Conservation (phyloP, 2,113 vertebrate genomes). For the Labrus mixtus region DNA sequence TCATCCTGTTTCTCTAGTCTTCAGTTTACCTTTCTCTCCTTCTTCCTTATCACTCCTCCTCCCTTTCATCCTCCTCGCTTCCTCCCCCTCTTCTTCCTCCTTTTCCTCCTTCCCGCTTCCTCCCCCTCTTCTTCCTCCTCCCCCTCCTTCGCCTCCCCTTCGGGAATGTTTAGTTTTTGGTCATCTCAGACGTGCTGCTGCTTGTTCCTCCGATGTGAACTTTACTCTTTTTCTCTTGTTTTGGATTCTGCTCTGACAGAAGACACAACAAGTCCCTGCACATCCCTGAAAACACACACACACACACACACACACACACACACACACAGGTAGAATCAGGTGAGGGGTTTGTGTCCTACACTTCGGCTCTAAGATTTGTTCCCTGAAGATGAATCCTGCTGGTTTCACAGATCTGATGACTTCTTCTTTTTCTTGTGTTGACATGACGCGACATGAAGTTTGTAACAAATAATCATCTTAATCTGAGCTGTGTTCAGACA, state of each 20-base stretch:
- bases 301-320: background rate
- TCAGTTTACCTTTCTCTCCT: background rate
- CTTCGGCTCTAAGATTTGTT: background rate
- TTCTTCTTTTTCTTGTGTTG: too few species aligned
- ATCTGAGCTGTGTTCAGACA: too few species aligned
- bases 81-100: too few species aligned
- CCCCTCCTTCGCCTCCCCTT: background rate
- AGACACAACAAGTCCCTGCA: background rate
- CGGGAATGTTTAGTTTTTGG: background rate
- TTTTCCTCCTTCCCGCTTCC: too few species aligned
- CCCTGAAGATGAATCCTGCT: too few species aligned
- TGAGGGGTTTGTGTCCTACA: background rate
- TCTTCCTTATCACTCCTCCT: too few species aligned
- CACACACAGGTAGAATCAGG: background rate
- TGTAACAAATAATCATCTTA: too few species aligned
- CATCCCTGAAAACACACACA: background rate
- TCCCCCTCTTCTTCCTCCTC: too few species aligned
- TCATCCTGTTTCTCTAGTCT: too few species aligned
- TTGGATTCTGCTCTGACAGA: background rate
- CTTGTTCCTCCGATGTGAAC: background rate
- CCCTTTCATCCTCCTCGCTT: too few species aligned
- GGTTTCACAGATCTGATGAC: too few species aligned
- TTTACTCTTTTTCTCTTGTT: background rate
- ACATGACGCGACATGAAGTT: too few species aligned
- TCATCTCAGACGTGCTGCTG: conserved; percentile 2